Conservation (phyloP, 1,140 invertebrate species). For the Contarinia nasturtii region DNA sequence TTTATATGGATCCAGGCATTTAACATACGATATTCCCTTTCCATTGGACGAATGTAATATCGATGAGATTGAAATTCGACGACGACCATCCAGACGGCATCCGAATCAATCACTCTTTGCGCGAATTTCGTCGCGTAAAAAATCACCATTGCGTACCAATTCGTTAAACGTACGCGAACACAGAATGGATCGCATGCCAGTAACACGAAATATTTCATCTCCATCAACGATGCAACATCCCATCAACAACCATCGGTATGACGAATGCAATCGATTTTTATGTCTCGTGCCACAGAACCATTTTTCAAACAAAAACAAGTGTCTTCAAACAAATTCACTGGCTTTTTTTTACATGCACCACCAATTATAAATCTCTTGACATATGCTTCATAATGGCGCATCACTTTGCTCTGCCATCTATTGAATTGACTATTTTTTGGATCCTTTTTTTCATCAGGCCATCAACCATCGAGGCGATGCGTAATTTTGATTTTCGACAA, state of each 20-base stretch:
- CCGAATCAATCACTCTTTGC: background rate
- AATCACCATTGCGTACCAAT: conserved; percentile 4
- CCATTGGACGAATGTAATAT: conserved; percentile 36
- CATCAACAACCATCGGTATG: background rate
- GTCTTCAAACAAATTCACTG: too few species aligned
- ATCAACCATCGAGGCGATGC: background rate
- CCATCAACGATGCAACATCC: conserved; percentile 2
- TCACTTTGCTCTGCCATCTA: background rate
- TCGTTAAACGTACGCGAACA: background rate
- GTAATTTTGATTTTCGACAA: conserved; percentile 15
- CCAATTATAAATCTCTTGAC: too few species aligned
- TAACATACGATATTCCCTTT: conserved; percentile 34
- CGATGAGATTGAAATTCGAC: conserved; percentile 17
- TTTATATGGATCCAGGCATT: conserved; percentile 32
- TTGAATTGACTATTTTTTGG: too few species aligned
- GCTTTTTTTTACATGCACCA: too few species aligned
- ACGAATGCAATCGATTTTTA: background rate
- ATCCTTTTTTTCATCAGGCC: background rate
- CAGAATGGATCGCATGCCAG: conserved; percentile 8
- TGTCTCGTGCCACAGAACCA: background rate
- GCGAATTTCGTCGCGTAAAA: background rate
- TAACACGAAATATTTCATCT: conserved; percentile 17
- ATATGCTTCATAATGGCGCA: too few species aligned
- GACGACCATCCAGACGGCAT: conserved; percentile 6
- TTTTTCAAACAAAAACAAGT: too few species aligned